phyloP scores from a whole-genome alignment of 92 coral and sea anemone species.

The Epizoanthus scotinus region DNA sequence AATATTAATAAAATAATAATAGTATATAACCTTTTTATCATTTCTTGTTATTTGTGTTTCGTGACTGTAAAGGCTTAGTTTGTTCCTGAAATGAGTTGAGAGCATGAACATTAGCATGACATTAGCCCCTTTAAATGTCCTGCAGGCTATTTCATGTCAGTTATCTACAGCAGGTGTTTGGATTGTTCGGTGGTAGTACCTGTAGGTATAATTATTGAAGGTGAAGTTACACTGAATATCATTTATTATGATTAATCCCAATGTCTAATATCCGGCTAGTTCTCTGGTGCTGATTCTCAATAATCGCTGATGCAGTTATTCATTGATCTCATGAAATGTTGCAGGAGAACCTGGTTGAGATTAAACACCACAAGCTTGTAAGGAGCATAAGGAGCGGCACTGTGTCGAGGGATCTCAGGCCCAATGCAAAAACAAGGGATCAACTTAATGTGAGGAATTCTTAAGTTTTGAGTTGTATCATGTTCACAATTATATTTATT shows the following conservation, averaged over 20 bases:
- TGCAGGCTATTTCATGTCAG: not conserved
- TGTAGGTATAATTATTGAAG: not conserved
- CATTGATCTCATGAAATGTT: constrained; percentile 24
- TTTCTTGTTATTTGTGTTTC: no score
- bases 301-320: constrained; percentile 12
- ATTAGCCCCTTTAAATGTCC: no score
- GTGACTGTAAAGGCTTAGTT: no score
- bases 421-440: constrained; percentile 95
- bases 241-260: not conserved
- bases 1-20: no score
- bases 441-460: constrained; percentile 85
- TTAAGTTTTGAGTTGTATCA: not conserved
- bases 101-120: no score
- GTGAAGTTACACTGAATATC: not conserved
- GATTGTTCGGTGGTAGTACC: not conserved
- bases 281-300: not conserved
- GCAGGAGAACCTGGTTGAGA: constrained; percentile 93
- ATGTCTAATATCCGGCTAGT: not conserved
- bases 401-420: constrained; percentile 93
- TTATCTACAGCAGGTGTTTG: not conserved
- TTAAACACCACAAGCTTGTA: constrained; percentile 94
- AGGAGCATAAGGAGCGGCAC: constrained; percentile 97
- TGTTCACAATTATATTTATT: not conserved
- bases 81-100: no score
- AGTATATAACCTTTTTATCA: no score